phyloP scores from a whole-genome alignment of 2,888 invertebrate species.

The Tiliacea aurago region DNA sequence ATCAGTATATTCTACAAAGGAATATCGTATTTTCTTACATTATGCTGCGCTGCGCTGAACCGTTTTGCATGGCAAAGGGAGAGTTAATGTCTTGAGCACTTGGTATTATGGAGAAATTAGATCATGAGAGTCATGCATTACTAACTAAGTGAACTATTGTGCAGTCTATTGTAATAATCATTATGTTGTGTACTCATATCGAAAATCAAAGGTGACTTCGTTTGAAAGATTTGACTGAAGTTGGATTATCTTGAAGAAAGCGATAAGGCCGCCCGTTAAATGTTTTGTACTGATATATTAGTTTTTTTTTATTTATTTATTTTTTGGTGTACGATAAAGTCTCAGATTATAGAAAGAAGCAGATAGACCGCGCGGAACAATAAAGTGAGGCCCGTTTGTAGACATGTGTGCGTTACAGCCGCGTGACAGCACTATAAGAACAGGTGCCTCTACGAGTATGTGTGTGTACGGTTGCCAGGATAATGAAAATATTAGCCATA shows the following conservation, averaged over 20 bases:
- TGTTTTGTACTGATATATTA: too few relatives aligned
- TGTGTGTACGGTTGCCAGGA: too few relatives aligned
- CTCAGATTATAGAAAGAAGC: too few relatives aligned
- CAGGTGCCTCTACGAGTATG: too few relatives aligned
- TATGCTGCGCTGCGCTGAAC: conserved; percentile 39
- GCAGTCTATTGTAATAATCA: not conserved
- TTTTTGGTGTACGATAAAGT: too few relatives aligned
- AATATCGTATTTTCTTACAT: conserved; percentile 51
- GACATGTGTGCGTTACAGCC: too few relatives aligned
- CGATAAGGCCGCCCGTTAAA: too few relatives aligned
- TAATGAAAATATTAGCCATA: too few relatives aligned
- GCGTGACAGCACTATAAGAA: too few relatives aligned
- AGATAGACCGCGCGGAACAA: too few relatives aligned
- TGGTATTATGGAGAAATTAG: conserved; percentile 3
- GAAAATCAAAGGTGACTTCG: conserved; percentile 10
- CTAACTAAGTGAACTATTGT: conserved; percentile 7
- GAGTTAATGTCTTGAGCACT: conserved; percentile 32
- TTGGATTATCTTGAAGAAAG: not conserved
- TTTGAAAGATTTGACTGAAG: not conserved
- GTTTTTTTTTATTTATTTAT: too few relatives aligned
- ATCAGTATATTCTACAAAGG: conserved; percentile 54
- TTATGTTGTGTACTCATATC: not conserved
- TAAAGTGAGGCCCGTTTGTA: too few relatives aligned
- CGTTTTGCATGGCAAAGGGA: conserved; percentile 51
- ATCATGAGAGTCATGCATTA: conserved; percentile 20